Evolutionary conservation across 37 sponge, comb jelly and placozoan genomes (phyloP).

Genomic region (Agelas oroides): DNA sequence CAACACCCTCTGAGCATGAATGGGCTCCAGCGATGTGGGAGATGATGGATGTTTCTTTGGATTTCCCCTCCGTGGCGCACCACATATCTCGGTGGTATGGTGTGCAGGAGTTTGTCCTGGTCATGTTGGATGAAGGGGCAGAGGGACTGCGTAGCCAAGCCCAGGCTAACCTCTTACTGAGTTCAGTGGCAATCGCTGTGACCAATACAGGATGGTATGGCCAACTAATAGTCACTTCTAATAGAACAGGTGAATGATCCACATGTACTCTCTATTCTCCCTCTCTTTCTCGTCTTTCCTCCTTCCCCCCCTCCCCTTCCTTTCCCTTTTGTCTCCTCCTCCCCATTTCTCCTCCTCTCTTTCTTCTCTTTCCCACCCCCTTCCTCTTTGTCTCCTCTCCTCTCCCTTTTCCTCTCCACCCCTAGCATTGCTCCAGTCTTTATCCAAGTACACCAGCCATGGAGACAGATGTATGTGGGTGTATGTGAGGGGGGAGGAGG

Average conservation of each 20-base stretch:
- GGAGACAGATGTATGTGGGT: conserved; percentile 91
- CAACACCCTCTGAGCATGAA: not conserved
- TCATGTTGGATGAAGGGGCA: conserved; percentile 55
- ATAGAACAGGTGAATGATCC: no score
- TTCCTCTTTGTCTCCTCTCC: not conserved
- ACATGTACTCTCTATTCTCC: no score
- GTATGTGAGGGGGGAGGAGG: conserved; percentile 70
- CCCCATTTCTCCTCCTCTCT: not conserved
- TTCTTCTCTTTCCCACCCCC: not conserved
- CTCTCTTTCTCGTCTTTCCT: not conserved
- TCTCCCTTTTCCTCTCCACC: not conserved
- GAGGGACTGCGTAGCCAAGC: conserved; percentile 74
- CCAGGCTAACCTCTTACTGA: conserved; percentile 83
- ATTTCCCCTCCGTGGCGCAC: conserved; percentile 83
- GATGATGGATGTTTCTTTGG: conserved; percentile 65
- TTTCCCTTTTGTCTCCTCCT: not conserved
- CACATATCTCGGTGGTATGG: conserved; percentile 90
- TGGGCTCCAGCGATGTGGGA: conserved; percentile 67
- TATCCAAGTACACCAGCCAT: conserved; percentile 78
- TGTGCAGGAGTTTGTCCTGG: conserved; percentile 73
- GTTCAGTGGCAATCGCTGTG: conserved; percentile 82
- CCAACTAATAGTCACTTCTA: no score
- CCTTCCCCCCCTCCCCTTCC: not conserved
- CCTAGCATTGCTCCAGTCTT: conserved; percentile 81
- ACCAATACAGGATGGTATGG: conserved; percentile 87